These are phyloP conservation scores for Cyrtorhinus lividipennis DNA, from an alignment of 1,140 invertebrate species.

Conservation along the genomic window DNA sequence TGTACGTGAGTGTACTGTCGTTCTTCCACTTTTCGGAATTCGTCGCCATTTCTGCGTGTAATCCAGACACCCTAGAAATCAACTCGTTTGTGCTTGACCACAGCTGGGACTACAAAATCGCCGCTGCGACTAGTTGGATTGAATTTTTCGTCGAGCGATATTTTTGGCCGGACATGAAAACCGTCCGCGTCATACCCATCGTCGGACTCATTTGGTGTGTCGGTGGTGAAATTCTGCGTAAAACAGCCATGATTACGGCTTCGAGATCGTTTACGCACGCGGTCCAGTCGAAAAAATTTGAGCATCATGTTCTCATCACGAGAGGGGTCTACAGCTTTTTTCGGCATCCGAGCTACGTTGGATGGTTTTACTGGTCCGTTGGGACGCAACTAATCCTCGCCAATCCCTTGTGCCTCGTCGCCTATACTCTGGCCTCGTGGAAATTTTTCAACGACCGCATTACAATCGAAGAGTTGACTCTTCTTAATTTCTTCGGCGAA, in stretches of 20 bases:
- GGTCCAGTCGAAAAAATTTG: conserved; percentile 55
- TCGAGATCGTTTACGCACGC: conserved; percentile 88
- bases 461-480: conserved; percentile 75
- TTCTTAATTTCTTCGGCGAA: conserved; percentile 85
- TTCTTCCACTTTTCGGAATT: conserved; percentile 95
- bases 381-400: conserved; percentile 87
- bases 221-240: conserved; percentile 76
- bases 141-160: conserved; percentile 76
- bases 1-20: conserved; percentile 58
- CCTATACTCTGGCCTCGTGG: conserved; percentile 73
- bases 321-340: conserved; percentile 70
- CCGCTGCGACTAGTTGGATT: conserved; percentile 71
- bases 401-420: conserved; percentile 79
- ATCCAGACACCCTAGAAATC: conserved; percentile 59
- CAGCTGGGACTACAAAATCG: conserved; percentile 75
- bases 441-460: conserved; percentile 84
- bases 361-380: conserved; percentile 98
- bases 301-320: conserved; percentile 78
- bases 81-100: conserved; percentile 93
- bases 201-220: conserved; percentile 69
- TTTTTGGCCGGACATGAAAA: conserved; percentile 57
- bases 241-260: conserved; percentile 89
- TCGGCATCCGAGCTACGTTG: conserved; percentile 89
- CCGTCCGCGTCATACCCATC: conserved; percentile 35
- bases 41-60: conserved; percentile 69